Evolutionary conservation across 2,888 invertebrate genomes (phyloP).

Genomic region (Dicycla oo): DNA sequence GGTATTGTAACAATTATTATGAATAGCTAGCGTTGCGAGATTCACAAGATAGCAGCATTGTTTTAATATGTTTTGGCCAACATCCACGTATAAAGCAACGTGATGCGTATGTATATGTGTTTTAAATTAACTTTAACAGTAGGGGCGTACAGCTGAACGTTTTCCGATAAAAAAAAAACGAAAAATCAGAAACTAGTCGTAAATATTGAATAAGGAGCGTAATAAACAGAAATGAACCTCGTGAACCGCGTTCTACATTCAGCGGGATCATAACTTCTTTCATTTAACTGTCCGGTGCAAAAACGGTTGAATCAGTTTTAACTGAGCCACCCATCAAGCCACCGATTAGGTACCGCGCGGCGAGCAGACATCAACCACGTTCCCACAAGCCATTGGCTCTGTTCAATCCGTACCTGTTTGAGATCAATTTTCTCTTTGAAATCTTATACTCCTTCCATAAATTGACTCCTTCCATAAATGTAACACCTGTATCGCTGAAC

Average conservation of each 20-base stretch:
- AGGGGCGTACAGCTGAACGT: conserved; percentile 2
- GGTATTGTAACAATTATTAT: conserved; percentile 29
- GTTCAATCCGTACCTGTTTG: conserved; percentile 46
- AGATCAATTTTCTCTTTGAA: conserved; percentile 54
- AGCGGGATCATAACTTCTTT: conserved; percentile 60
- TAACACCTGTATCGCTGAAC: conserved; percentile 37
- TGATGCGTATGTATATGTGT: no score
- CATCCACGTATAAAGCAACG: conserved; percentile 4
- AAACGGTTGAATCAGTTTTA: conserved; percentile 69
- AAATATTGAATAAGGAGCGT: conserved; percentile 23
- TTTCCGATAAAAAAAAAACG: conserved; percentile 33
- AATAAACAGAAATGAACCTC: conserved; percentile 38
- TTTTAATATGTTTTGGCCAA: conserved; percentile 21
- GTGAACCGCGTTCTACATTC: conserved; percentile 27
- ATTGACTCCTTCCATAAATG: conserved; percentile 5
- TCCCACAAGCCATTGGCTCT: conserved; percentile 53
- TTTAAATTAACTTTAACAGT: no score
- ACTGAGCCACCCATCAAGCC: conserved; percentile 71
- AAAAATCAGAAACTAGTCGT: conserved; percentile 21
- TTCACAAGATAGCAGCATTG: conserved; percentile 12
- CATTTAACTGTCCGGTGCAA: conserved; percentile 57
- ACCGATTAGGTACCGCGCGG: conserved; percentile 65
- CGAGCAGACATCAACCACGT: conserved; percentile 51
- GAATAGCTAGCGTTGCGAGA: conserved; percentile 17
- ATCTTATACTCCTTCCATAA: conserved; percentile 52